Evolutionary conservation across 2,797 vertebrate genomes (phyloP).

Genomic region (Apodemus agrarius): DNA sequence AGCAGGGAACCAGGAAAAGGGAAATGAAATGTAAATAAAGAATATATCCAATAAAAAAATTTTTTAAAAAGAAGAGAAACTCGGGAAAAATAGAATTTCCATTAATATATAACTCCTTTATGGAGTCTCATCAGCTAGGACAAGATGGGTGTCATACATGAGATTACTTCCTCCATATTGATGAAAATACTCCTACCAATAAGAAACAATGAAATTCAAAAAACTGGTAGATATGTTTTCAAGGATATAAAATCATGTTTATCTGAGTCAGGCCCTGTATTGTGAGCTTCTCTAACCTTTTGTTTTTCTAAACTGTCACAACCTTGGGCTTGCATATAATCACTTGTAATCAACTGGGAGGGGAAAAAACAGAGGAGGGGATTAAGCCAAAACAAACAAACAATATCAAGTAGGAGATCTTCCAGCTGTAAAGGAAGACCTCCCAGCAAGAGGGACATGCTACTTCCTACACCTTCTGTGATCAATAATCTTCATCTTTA

Average conservation of each 20-base stretch:
- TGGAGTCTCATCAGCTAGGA: not conserved
- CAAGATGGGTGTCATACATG: not conserved
- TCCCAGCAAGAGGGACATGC: constrained; percentile 49
- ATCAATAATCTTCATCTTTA: constrained; percentile 64
- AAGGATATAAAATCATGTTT: not conserved
- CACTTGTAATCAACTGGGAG: not conserved
- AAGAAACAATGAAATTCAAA: not conserved
- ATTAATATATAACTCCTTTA: constrained; percentile 10
- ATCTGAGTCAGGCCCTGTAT: not conserved
- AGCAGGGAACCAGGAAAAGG: too few relatives aligned
- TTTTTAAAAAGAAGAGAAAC: too few relatives aligned
- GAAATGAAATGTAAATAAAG: too few relatives aligned
- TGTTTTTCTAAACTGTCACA: constrained; percentile 23
- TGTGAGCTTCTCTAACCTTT: constrained; percentile 33
- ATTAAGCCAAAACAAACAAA: not conserved
- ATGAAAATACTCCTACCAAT: constrained; percentile 7
- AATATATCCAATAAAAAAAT: too few relatives aligned
- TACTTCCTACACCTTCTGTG: constrained; percentile 55
- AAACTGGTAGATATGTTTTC: not conserved
- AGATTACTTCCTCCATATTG: not conserved
- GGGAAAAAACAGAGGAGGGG: not conserved
- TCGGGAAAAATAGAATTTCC: not conserved
- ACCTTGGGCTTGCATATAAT: constrained; percentile 51
- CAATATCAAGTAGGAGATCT: not conserved
- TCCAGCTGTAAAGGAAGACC: constrained; percentile 5